Percentiles rank a stretch among this genome's conserved stretches.
Evolutionary conservation across 2,113 vertebrate genomes (phyloP).

Genomic region (Neoarius graeffei): DNA sequence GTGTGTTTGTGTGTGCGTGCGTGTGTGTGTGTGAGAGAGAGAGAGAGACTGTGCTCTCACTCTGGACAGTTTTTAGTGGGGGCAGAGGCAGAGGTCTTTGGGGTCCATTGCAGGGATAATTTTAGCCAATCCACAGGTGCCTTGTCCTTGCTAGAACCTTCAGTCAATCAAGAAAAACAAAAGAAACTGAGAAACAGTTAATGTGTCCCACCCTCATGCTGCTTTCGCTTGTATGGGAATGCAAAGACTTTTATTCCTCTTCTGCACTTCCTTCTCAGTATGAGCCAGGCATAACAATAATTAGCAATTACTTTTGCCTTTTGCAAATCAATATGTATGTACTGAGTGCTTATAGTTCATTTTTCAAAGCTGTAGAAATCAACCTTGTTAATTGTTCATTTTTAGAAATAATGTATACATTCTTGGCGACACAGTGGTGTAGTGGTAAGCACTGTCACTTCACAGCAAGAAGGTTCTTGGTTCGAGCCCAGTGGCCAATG

Average conservation of each 20-base stretch:
- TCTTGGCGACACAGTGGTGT: too few relatives aligned
- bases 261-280: too few relatives aligned
- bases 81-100: not conserved
- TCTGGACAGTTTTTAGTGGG: not conserved
- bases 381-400: not conserved
- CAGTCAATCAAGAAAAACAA: not conserved
- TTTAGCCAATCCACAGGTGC: not conserved
- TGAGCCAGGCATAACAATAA: not conserved
- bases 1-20: too few relatives aligned
- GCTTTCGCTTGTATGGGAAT: not conserved
- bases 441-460: too few relatives aligned
- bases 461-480: too few relatives aligned
- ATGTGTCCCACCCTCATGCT: not conserved
- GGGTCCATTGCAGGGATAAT: not conserved
- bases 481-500: too few relatives aligned
- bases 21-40: not conserved
- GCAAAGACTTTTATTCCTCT: not conserved
- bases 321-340: not conserved
- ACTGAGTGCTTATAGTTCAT: not conserved
- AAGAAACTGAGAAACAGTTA: not conserved
- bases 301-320: not conserved
- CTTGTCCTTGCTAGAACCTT: not conserved
- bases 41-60: not conserved
- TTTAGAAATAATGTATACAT: not conserved
- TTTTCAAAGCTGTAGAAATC: not conserved